phyloP scores from a whole-genome alignment of 2,888 invertebrate species.

The Microchrysa polita region DNA sequence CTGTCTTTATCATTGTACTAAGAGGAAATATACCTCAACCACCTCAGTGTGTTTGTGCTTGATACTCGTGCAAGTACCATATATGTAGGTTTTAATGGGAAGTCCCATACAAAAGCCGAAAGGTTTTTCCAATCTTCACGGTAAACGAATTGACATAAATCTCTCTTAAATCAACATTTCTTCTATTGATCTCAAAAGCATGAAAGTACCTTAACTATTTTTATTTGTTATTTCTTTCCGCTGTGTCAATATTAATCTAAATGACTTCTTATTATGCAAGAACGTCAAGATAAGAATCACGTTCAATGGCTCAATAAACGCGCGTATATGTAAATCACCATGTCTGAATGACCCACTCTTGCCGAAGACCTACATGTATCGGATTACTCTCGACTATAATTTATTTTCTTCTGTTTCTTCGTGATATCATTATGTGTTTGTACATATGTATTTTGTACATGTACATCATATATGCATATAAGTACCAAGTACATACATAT shows the following conservation, averaged over 20 bases:
- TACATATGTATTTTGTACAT: slow-evolving; percentile 8
- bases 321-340: slow-evolving; percentile 38
- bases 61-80: too few relatives aligned
- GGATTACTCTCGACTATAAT: slow-evolving; percentile 20
- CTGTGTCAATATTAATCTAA: neutral
- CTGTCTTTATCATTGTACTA: too few relatives aligned
- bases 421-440: too few relatives aligned
- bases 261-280: slow-evolving; percentile 7
- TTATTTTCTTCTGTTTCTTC: neutral
- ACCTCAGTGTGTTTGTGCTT: too few relatives aligned
- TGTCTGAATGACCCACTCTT: slow-evolving; percentile 24
- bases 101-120: too few relatives aligned
- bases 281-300: slow-evolving; percentile 9
- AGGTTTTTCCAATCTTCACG: too few relatives aligned
- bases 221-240: neutral
- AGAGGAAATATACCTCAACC: too few relatives aligned
- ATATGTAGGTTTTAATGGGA: too few relatives aligned
- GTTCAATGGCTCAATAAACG: neutral
- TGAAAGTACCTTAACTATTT: neutral
- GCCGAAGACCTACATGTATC: slow-evolving; percentile 24
- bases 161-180: neutral
- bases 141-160: neutral
- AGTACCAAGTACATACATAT: slow-evolving; percentile 31
- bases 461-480: neutral
- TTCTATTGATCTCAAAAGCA: neutral